Conservation (phyloP, 2,113 vertebrate species). For the Numenius arquata region DNA sequence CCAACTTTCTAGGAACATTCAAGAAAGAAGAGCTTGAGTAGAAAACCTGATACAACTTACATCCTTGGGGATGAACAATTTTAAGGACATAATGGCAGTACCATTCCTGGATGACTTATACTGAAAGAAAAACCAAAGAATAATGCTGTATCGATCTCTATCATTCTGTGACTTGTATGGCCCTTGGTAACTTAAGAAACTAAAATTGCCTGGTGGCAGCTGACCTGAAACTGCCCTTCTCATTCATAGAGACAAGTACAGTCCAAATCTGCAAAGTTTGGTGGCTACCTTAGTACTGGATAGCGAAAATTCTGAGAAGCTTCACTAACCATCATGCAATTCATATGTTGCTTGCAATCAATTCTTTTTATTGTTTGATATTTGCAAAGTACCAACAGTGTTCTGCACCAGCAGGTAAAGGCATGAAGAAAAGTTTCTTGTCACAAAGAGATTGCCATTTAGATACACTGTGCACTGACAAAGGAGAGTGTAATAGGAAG, state of each 20-base stretch:
- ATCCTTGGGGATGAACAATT: neutral
- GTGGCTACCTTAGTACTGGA: neutral
- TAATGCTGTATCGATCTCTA: neutral
- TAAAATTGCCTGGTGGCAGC: neutral
- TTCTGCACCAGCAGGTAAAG: constrained; percentile 50
- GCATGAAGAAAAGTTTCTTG: constrained; percentile 42
- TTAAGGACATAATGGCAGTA: neutral
- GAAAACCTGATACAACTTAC: neutral
- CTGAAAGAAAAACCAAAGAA: neutral
- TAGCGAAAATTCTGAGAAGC: neutral
- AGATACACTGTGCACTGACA: constrained; percentile 35
- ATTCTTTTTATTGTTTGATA: constrained; percentile 22
- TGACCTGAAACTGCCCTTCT: neutral
- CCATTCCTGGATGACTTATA: neutral
- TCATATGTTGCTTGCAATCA: neutral
- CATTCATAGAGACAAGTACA: neutral
- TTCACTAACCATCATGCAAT: neutral
- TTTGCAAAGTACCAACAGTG: constrained; percentile 7
- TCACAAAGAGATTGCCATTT: constrained; percentile 47
- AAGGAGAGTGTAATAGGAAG: constrained; percentile 35
- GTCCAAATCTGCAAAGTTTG: neutral
- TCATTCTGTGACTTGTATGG: neutral
- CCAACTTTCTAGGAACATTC: neutral
- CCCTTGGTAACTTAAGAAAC: neutral
- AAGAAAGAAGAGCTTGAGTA: neutral